These are phyloP conservation scores for Acinonyx jubatus DNA, from an alignment of 2,113 vertebrate species.

Conservation along the genomic window DNA sequence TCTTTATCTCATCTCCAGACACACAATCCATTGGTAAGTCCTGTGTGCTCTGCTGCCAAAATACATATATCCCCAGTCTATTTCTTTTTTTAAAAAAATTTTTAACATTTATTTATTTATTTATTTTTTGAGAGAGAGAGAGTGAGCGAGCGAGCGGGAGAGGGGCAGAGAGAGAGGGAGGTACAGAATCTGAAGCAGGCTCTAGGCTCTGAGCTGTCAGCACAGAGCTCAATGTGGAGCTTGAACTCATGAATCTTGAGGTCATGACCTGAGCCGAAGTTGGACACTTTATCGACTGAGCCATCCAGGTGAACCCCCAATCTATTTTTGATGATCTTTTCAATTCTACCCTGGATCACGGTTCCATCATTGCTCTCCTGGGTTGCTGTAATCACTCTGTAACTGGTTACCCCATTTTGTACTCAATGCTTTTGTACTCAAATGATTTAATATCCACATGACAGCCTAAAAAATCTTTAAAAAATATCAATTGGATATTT, in stretches of 20 bases:
- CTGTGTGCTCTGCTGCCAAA: neutral
- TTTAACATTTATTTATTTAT: too few relatives aligned
- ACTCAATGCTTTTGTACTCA: neutral
- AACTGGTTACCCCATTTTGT: neutral
- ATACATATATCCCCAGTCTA: neutral
- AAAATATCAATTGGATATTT: neutral
- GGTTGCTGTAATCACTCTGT: neutral
- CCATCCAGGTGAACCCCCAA: too few relatives aligned
- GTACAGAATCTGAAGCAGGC: too few relatives aligned
- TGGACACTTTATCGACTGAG: too few relatives aligned
- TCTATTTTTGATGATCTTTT: neutral
- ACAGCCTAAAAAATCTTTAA: neutral
- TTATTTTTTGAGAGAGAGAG: too few relatives aligned
- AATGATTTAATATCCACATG: neutral
- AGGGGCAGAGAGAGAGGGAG: too few relatives aligned
- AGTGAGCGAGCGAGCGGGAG: too few relatives aligned
- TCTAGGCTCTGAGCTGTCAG: too few relatives aligned
- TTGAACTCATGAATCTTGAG: too few relatives aligned
- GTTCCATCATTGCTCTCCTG: neutral
- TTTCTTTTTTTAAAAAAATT: neutral
- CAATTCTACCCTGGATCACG: neutral
- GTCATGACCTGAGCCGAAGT: too few relatives aligned
- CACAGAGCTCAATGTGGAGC: too few relatives aligned
- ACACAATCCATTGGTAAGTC: neutral
- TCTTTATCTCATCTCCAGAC: neutral